Evolutionary conservation across 2,888 invertebrate genomes (phyloP).

Genomic region (Muscina levida): DNA sequence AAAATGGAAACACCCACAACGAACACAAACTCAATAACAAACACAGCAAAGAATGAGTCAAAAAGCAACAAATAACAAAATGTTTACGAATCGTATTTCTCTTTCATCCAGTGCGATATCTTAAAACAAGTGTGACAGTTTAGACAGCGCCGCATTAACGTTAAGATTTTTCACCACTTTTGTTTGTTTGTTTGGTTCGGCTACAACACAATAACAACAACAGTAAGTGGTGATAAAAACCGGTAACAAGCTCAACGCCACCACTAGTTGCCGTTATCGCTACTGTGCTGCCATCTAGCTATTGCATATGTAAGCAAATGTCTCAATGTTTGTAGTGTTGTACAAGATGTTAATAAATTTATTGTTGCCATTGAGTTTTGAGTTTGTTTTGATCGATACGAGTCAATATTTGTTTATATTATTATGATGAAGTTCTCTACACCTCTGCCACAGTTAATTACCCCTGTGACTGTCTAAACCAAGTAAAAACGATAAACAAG

Average conservation of each 20-base stretch:
- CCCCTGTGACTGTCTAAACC: neutral
- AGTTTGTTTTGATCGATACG: constrained; percentile 6
- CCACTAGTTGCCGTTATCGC: neutral
- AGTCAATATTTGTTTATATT: constrained; percentile 7
- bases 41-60: neutral
- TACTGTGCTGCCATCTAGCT: no score
- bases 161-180: neutral
- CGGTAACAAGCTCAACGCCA: neutral
- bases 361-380: neutral
- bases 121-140: no score
- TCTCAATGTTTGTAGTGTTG: constrained; percentile 36
- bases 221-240: constrained; percentile 5
- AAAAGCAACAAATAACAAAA: neutral
- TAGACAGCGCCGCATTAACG: neutral
- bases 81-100: neutral
- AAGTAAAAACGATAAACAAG: neutral
- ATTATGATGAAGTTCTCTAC: neutral
- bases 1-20: constrained; percentile 6
- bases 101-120: neutral
- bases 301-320: constrained; percentile 40
- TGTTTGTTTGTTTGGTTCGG: neutral
- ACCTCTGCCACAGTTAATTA: neutral
- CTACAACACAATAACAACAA: neutral
- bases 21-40: neutral
- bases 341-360: constrained; percentile 24